Base-by-base conservation (phyloP, 64 coral and sea anemone genomes). In the Hydrozoanthus tunicans region DNA sequence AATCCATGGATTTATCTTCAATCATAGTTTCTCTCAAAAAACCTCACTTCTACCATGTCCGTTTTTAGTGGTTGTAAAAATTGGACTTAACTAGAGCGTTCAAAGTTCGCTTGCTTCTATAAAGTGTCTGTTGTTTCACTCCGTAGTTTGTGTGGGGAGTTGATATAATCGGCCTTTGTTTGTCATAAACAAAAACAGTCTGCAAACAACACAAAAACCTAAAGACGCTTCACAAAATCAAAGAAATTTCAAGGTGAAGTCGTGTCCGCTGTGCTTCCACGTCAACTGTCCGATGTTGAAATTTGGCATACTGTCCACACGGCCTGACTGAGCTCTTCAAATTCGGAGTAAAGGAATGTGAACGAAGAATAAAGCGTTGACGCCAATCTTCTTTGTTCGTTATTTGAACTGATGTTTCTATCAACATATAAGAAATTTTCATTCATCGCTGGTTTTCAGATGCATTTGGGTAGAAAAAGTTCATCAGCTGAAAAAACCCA, bases 401-500 rank as follows among this genome's bases (percentile, higher is more conserved):
- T 14, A 5, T 55, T 32, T 61, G 84, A 75, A 60, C 32, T 11
- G 23, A 74, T 88, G 23, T 61, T 88, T 88, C 84, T 74, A 12
- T 70, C 53, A 75, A 60, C 56, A 13, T 60, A 23, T 23, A 5
- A 6, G 53, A 9, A 56, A 71, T 58, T 67, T 57, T 86, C 83
- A 86, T 67, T 73, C 23, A 8, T 58, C 9, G 4, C 3, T n/a
- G 43, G 3, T 70, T 70, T 74, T 59, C 26, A 57, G 25, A 3
- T 9, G n/a, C 17, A 26, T 79, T 27, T 4, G n/a, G 20, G 8
- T 6, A 1, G 54, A 43, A 43, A 43, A 1, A 62, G 13, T 5
- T 13, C 2, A 88, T 73, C 26, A 88, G 51, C 84, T 88, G 54
- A 94, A 94, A 59, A 94, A 94, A 4, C 93, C 93, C 79, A 94